Conservation (phyloP, 23 tunicate species). For the Diplosoma virens region DNA sequence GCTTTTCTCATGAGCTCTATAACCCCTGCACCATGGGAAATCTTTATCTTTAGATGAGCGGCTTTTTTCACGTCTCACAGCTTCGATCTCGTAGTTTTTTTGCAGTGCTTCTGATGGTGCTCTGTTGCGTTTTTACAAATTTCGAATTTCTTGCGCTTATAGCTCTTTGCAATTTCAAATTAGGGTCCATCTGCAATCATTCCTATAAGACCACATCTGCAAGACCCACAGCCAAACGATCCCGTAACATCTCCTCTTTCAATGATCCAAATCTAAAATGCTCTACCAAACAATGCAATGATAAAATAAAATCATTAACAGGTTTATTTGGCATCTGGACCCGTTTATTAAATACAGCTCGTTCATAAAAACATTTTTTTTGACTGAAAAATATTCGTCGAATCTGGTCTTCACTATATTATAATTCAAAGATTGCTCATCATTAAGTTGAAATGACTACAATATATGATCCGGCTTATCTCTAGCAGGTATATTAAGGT, state of each 20-base stretch:
- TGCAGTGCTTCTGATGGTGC: neutral
- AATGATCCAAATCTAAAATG: slow-evolving; percentile 10
- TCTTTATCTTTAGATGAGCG: neutral
- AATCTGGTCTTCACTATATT: slow-evolving; percentile 1
- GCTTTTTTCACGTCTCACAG: neutral
- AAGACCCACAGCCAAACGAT: slow-evolving; percentile 11
- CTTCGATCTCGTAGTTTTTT: neutral
- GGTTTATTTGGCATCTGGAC: neutral
- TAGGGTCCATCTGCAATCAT: slow-evolving; percentile 21
- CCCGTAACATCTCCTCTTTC: slow-evolving; percentile 12
- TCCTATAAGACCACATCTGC: neutral
- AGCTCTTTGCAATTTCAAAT: slow-evolving; percentile 15
- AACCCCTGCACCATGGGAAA: slow-evolving; percentile 2
- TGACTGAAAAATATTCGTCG: neutral
- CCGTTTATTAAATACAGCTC: slow-evolving; percentile 22
- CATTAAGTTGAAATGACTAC: neutral
- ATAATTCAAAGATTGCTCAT: neutral
- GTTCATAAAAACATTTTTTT: slow-evolving; percentile 11
- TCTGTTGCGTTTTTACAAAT: slow-evolving; percentile 1
- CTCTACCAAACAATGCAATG: slow-evolving; percentile 2
- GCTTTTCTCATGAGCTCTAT: neutral
- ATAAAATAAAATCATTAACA: neutral
- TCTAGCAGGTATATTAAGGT: neutral
- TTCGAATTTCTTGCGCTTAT: slow-evolving; percentile 3
- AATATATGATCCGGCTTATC: slow-evolving; percentile 16